Percentiles rank a stretch among this genome's conserved stretches.
These are phyloP conservation scores for Xestoiulus laeticollis DNA, from an alignment of 2,888 invertebrate genomes.

Conservation along the genomic window DNA sequence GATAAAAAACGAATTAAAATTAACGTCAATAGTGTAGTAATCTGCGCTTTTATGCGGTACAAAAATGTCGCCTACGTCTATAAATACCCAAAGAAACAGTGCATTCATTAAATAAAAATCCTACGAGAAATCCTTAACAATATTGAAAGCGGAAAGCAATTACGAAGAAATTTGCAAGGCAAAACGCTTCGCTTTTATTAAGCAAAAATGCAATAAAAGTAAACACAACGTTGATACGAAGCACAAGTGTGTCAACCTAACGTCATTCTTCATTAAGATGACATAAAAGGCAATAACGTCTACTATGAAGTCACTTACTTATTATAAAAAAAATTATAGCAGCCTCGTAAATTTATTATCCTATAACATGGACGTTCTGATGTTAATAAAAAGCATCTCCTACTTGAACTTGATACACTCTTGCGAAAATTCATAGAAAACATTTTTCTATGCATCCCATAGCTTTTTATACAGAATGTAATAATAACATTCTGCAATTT, in stretches of 20 bases:
- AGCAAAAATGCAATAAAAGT: conserved; percentile 11
- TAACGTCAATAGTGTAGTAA: not conserved
- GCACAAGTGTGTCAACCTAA: not conserved
- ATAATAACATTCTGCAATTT: too few relatives aligned
- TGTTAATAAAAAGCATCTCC: not conserved
- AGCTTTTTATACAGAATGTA: too few relatives aligned
- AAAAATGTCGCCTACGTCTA: not conserved
- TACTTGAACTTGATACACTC: not conserved
- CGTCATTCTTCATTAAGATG: conserved; percentile 12
- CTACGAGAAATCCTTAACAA: not conserved
- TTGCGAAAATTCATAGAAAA: not conserved
- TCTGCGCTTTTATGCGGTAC: not conserved
- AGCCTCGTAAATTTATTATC: not conserved
- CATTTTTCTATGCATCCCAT: not conserved
- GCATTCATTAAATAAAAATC: conserved; percentile 12
- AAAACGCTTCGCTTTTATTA: not conserved
- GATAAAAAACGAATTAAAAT: not conserved
- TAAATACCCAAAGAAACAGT: not conserved
- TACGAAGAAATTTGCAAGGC: not conserved
- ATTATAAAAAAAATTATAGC: not conserved
- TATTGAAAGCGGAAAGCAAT: not conserved
- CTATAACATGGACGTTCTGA: not conserved
- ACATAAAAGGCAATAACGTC: not conserved
- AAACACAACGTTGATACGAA: not conserved
- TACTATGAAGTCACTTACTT: not conserved